Evolutionary conservation across 2,113 vertebrate species (phyloP), one percentile per base, ranked within the genome.

Genomic region (Sinocyclocheilus rhinocerous): DNA sequence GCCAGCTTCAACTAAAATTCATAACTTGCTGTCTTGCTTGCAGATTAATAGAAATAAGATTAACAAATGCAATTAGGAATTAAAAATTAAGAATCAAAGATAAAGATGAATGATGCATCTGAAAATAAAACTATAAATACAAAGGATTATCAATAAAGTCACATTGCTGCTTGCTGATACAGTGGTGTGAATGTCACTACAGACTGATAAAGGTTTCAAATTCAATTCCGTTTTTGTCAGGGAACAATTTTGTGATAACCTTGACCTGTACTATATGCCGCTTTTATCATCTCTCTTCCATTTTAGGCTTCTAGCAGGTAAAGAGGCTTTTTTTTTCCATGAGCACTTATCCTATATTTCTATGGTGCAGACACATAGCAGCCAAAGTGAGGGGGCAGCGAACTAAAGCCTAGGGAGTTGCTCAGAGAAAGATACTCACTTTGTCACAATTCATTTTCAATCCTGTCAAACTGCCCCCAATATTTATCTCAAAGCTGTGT

Each of bases 241-340:
- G 39, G 73, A 24, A 50, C 22, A 76, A 76, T 76, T 76, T 15
- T 50, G 12, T 50, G 45, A 26, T 76, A 76, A 76, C 73, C 73
- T 76, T 76, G 73, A 76, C 45, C 73, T 76, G 73, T 50, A 50
- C 39, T 76, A 76, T 76, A 48, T 48, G 73, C 73, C n/a, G n/a
- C n/a, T 76, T 76, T 76, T 50, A 76, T 76, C n/a, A 76, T 76
- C 73, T 76, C 73, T 50, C n/a, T 76, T 76, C 73, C 73, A 45
- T 76, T 76, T 76, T 76, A 16, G 39, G 39, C 73, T 76, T 50
- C 73, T 50, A 45, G 42, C 45, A 76, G 45, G 73, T 76, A 76
- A 50, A 50, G 39, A 24, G 73, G n/a, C 6, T 24, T 9, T 76
- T 75, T 75, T 75, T 69, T 69, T 45, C 16, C n/a, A 50, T 16